Base-by-base conservation (phyloP, 1,140 invertebrate genomes). In the Halictus rubicundus region DNA sequence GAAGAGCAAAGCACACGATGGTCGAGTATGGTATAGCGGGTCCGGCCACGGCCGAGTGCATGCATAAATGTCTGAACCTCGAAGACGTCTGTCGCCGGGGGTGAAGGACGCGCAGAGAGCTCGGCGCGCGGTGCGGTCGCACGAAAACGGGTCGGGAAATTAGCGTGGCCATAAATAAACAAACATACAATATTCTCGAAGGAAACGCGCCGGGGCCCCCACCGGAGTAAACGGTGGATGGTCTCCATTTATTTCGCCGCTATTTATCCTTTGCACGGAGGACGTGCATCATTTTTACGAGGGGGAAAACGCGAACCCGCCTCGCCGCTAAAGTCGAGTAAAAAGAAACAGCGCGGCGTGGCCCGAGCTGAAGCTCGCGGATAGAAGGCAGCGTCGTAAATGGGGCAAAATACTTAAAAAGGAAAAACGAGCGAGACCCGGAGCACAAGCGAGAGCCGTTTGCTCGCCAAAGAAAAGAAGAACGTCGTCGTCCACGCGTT, bases 81-180 rank as follows among this genome's bases (percentile, higher is more conserved):
- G 54, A 76, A 60, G 74, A 69, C 42, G 59, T 25, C 27, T 7
- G 1, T 1, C 25, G 5, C 1, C n/a, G n/a, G 23, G 12, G 59
- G 59, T 25, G 54, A 3, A 37, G 52, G 12, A 23, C 39, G 19
- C 23, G 7, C 19, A n/a, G 32, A 32, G 32, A 32, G 32, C 32
- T 32, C 32, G 32, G 0, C 9, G 5, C n/a, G 8, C 19, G 57
- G 49, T 77, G 69, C 68, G 61, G 39, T 49, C 59, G 25, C n/a
- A 69, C 61, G 70, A 49, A 32, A 57, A 54, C 32, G 70, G 2
- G 9, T 79, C 66, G 12, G 57, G 19, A 75, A 80, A 84, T 84
- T 84, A 84, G 79, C 82, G 77, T 61, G 9, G 32, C 82, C 60
- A 80, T 84, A 84, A 84, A 84, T 80, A 84, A 75, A 70, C 77